Percentiles rank a stretch among this genome's conserved stretches.
Evolutionary conservation across 2,888 invertebrate genomes (phyloP).

Genomic region (Galeruca laticollis): DNA sequence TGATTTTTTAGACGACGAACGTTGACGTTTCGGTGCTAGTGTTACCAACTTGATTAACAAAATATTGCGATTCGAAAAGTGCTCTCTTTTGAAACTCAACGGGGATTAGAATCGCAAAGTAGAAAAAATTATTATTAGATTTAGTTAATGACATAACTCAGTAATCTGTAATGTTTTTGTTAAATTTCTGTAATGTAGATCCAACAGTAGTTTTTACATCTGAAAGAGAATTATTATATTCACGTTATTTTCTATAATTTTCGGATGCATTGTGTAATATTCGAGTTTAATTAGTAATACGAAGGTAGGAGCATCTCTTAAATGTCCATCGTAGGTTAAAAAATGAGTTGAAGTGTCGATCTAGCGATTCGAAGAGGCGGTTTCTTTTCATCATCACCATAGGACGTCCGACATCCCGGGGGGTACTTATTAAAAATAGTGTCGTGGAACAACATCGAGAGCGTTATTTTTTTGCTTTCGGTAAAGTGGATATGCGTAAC

Average conservation of each 20-base stretch:
- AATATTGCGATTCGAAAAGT: too few species aligned
- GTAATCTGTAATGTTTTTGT: too few species aligned
- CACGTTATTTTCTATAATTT: background rate
- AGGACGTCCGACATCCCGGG: slow-evolving; percentile 30
- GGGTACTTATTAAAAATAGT: slow-evolving; percentile 15
- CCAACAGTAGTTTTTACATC: too few species aligned
- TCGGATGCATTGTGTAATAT: background rate
- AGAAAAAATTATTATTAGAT: too few species aligned
- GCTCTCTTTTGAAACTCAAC: too few species aligned
- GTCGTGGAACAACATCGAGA: slow-evolving; percentile 16
- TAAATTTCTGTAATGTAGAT: too few species aligned
- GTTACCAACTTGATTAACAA: too few species aligned
- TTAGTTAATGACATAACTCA: too few species aligned
- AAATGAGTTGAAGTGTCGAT: slow-evolving; percentile 51
- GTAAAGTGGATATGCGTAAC: slow-evolving; percentile 10
- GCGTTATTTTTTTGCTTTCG: slow-evolving; percentile 7
- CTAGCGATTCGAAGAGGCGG: slow-evolving; percentile 54
- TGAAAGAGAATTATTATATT: too few species aligned
- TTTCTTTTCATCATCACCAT: slow-evolving; percentile 47
- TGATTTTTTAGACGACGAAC: too few species aligned
- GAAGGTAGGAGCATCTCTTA: slow-evolving; percentile 12
- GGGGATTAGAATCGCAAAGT: too few species aligned
- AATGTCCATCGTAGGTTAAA: slow-evolving; percentile 21
- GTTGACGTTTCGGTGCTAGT: too few species aligned
- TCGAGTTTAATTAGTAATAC: slow-evolving; percentile 10